Base-by-base conservation (phyloP, 1,140 invertebrate genomes). In the Meteorus sp. region DNA sequence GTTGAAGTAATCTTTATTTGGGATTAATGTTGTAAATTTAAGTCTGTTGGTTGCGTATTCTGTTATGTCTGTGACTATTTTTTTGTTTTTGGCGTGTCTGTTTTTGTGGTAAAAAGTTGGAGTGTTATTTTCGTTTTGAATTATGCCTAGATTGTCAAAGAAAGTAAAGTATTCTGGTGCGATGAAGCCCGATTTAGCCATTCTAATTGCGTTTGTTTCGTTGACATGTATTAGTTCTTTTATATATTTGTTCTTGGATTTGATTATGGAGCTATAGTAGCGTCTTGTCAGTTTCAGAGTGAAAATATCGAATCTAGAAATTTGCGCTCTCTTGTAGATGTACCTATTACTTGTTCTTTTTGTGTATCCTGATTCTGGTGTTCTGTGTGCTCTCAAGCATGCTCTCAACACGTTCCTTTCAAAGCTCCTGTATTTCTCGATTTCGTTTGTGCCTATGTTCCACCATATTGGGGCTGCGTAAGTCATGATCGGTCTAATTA, bases 401-500 rank as follows among this genome's bases (percentile, higher is more conserved):
- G 52, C 5, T 35, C 47, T 50, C 4, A 61, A 17, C 15, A 45
- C 52, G 13, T 27, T n/a, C 27, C 60, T 57, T 29, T 61, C 60
- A 13, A 61, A 47, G 7, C 13, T 27, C n/a, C 59, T 17, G 1
- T 43, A 19, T 43, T 56, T 56, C 25, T 56, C 35, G 52, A 56
- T 56, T 1, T 20, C 13, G 1, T 43, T 13, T 3, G 35, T 17
- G 9, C 35, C 39, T 1, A 45, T 20, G n/a, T 61, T 61, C 43
- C 47, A 59, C 29, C 17, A 45, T 1, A 59, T 45, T 2, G 57
- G 57, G 1, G 47, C 33, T 17, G 39, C 52, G 20, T 61, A 61
- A 17, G 62, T 65, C 17, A 65, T 13, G 0, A 67, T 58, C 0
- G 65, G 68, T 13, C 65, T 22, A 2, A 70, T 56, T 15, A 68